phyloP scores from a whole-genome alignment of 2,797 vertebrate species.

The Etheostoma perlongum region DNA sequence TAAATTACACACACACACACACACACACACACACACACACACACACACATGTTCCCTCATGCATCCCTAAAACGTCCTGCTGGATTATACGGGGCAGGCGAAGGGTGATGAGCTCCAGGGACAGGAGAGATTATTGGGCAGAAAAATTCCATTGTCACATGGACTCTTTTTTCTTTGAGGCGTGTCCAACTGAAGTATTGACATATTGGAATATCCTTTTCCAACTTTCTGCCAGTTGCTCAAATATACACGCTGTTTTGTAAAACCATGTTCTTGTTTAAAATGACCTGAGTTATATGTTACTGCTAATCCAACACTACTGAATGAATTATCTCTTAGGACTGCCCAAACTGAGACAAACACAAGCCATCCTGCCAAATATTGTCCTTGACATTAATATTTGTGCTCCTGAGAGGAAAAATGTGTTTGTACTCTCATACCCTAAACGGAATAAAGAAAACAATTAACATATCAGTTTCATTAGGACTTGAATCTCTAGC shows the following conservation, averaged over 20 bases:
- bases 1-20: conserved; percentile 22
- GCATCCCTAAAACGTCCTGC: conserved; percentile 46
- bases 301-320: conserved; percentile 13
- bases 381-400: conserved; percentile 44
- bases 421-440: neutral
- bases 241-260: conserved; percentile 3
- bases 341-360: conserved; percentile 15
- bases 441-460: neutral
- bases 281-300: conserved; percentile 18
- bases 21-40: neutral
- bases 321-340: conserved; percentile 30
- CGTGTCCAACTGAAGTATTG: conserved; percentile 26
- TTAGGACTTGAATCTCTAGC: neutral
- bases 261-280: conserved; percentile 15
- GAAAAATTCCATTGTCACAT: conserved; percentile 58
- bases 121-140: conserved; percentile 61
- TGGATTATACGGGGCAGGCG: conserved; percentile 58
- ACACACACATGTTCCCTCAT: conserved; percentile 12
- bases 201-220: conserved; percentile 32
- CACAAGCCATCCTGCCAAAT: conserved; percentile 15
- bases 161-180: conserved; percentile 39
- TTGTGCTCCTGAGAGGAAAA: conserved; percentile 6
- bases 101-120: conserved; percentile 55
- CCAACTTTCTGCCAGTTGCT: neutral
- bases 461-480: neutral